Evolutionary conservation across 2,797 vertebrate genomes (phyloP).

Genomic region (Lindbergichthys nudifrons): DNA sequence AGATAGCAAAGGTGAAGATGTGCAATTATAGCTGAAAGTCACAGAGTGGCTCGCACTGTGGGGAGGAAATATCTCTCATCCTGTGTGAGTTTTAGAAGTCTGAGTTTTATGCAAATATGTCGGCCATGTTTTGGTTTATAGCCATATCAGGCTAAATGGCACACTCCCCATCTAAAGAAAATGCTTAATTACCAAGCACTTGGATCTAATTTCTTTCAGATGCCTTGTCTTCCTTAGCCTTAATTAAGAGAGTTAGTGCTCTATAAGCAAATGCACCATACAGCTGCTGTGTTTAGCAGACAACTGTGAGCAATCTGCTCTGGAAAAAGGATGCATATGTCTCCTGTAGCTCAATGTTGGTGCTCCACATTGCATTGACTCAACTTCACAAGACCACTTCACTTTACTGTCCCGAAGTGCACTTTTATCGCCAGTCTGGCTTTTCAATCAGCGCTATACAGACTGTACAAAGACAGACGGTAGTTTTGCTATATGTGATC

Average conservation of each 20-base stretch:
- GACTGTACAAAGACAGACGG: neutral
- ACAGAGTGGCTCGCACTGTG: neutral
- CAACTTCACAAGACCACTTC: constrained; percentile 35
- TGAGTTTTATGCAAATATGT: neutral
- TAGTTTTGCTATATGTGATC: neutral
- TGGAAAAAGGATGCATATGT: constrained; percentile 1
- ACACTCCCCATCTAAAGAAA: neutral
- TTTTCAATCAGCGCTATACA: constrained; percentile 19
- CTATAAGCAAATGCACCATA: constrained; percentile 10
- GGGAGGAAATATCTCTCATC: no score
- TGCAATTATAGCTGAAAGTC: constrained; percentile 20
- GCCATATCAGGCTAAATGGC: constrained; percentile 5
- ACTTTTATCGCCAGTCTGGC: constrained; percentile 12
- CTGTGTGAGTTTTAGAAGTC: neutral
- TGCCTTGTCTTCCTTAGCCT: constrained; percentile 1
- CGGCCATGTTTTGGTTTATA: neutral
- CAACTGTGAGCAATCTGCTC: constrained; percentile 5
- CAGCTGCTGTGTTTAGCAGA: constrained; percentile 7
- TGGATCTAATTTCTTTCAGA: neutral
- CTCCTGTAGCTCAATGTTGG: constrained; percentile 6
- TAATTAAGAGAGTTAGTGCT: constrained; percentile 5
- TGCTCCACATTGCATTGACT: constrained; percentile 13
- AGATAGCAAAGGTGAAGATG: constrained; percentile 42
- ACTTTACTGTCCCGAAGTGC: constrained; percentile 23
- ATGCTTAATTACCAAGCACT: neutral